Evolutionary conservation across 2,797 vertebrate genomes (phyloP), one percentile per base, ranked within the genome.

Genomic region (Microcaecilia unicolor): DNA sequence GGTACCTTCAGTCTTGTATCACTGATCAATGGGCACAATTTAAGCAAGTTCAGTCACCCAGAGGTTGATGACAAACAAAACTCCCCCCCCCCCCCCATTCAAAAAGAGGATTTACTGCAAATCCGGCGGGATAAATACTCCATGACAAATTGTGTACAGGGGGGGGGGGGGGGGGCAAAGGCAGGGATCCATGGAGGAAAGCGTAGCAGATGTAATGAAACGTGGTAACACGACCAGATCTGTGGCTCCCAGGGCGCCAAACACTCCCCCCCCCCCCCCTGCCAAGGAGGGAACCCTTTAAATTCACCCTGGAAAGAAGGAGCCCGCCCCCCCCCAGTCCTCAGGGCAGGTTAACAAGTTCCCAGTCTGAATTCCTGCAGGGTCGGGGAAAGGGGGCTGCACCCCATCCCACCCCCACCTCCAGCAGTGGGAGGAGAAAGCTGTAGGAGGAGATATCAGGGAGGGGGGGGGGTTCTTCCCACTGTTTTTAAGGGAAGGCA

Each of bases 71-170:
- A 21, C 18, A 40, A 29, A 26, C 34, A 32, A 20, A 14, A 16
- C 18, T 32, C 43, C 10, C 30, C 31, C n/a, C n/a, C n/a, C n/a
- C n/a, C n/a, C n/a, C n/a, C 20, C 25, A 27, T 48, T 20, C 18
- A 44, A 37, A 22, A 12, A 18, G 25, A 25, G 34, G 31, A 48
- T 58, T 52, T 31, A 40, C 14, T 15, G 23, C 33, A 19, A 43
- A 22, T 38, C 32, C 50, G 16, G 7, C 13, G 28, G 14, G 34
- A 33, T 35, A 31, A 41, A 24, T 15, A 19, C 25, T 26, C 31
- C 45, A 9, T 38, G 44, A 48, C 29, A 25, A 25, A 46, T 33
- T 15, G 27, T 13, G 23, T 32, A 15, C 22, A 26, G 31, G 30
- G 30, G n/a, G n/a, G n/a, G n/a, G n/a, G n/a, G n/a, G n/a, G n/a